Base-by-base conservation (phyloP, 2,797 vertebrate genomes). In the Pampus argenteus region DNA sequence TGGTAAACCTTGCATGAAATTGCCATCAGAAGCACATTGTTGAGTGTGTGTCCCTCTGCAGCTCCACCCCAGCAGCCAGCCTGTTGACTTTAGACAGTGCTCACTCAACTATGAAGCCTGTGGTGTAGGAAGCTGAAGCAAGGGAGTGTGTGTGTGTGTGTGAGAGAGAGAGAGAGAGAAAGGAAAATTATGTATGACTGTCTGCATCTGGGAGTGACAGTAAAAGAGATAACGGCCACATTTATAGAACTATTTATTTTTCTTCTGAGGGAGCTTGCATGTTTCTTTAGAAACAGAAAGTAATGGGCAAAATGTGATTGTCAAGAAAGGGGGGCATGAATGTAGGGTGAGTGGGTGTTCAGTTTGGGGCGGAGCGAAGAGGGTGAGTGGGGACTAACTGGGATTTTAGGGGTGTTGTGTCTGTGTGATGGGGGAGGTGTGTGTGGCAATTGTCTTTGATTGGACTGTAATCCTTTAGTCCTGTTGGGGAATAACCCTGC, bases 1-100 rank as follows among this genome's bases (percentile, higher is more conserved):
- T 84, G 78, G 85, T 82, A 93, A 94, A 90, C 83, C 89, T 93
- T 91, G 92, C 93, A 89, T 95, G 90, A 93, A 95, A 95, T 94
- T 89, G 86, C 92, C 66, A 74, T 93, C 88, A 70, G 83, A 55
- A 75, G 74, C 72, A 68, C 54, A 82, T 93, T 94, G 93, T 94
- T 75, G 57, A 67, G 65, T 65, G 42, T 34, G 71, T 66, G 74
- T 67, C 58, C 25, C 62, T 81, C 50, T 55, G 52, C 57, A 56
- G 52, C 84, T 61, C 58, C 74, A 15, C 56, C 56, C 76, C 67
- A 59, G 79, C 42, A 22, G 68, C 66, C 72, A 59, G 70, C 82
- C 82, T 84, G 89, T 87, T 76, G 84, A 81, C 83, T 87, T 85
- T 77, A 86, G 51, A 70, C 56, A 55, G 67, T 50, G 85, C 78